Evolutionary conservation across 2,888 invertebrate species (phyloP), one percentile per base, ranked within the genome.

Genomic region (Epirrita christyi): DNA sequence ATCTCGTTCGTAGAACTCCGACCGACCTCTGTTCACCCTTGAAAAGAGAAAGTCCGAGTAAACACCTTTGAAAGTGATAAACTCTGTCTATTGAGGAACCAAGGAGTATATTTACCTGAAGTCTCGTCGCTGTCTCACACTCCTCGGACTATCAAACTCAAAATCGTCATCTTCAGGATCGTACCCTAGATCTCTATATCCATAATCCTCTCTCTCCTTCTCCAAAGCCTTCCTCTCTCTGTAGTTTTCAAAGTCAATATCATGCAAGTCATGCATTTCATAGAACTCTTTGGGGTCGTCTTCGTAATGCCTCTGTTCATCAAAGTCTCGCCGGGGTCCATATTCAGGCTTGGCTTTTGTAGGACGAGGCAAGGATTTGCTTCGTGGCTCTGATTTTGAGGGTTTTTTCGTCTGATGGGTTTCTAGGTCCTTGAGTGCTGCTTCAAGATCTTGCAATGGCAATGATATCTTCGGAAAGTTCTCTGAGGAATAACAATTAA

Each of bases 181-280:
- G 36, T 90, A 90, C 0, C 84, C 89, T 1, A 80, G 74, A 50
- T 88, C 89, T 49, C 82, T 75, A 13, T 73, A 70, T 1, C 75
- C 76, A 21, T 75, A 78, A 7, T 84, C 80, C n/a, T 85, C 83
- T 34, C 75, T 75, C 44, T 79, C 78, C 47, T 75, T 81, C 60
- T 86, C 85, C 51, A 86, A 67, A 42, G 88, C 75, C 61, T 80
- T 90, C 71, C 69, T 88, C 73, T 94, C 94, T 34, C 89, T 88
- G 59, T 93, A 93, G 36, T 90, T 91, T 52, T 90, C 89, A 53
- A 83, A 88, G 43, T 92, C 91, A 0, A 91, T 89, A 6, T 89
- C 89, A 34, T 83, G 80, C 0, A 92, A 73, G 53, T 92, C 90
- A 21, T 88, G 90, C 88, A 90, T 89, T 63, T 89, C 88, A 28